Conservation (phyloP, 2,797 vertebrate species). For the Cynopterus sphinx region DNA sequence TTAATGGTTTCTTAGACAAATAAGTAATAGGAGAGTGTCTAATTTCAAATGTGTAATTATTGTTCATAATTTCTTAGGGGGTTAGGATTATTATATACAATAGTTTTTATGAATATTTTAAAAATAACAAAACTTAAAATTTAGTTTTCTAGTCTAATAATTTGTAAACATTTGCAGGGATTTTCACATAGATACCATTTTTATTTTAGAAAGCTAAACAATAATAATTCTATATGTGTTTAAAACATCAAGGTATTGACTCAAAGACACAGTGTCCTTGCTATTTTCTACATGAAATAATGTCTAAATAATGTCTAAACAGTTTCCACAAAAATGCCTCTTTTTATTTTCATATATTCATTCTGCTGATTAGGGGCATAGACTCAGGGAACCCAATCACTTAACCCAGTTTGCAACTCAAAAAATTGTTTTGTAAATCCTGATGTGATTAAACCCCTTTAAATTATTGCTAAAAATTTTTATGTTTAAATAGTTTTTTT, state of each 20-base stretch:
- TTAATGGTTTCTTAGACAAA: slow-evolving; percentile 2
- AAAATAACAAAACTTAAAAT: slow-evolving; percentile 25
- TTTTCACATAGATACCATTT: background rate
- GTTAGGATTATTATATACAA: background rate
- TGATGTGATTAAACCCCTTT: background rate
- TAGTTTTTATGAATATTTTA: slow-evolving; percentile 41
- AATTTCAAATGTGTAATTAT: slow-evolving; percentile 25
- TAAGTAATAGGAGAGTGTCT: background rate
- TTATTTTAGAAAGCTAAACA: background rate
- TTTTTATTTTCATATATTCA: background rate
- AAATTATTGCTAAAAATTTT: background rate
- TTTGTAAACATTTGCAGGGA: background rate
- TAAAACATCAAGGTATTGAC: background rate
- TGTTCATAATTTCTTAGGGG: background rate
- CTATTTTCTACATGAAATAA: background rate
- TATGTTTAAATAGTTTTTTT: background rate
- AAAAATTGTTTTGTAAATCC: slow-evolving; percentile 39
- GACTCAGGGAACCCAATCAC: background rate
- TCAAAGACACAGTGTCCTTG: background rate
- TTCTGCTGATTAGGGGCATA: background rate
- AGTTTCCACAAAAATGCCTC: background rate
- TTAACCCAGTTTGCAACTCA: background rate
- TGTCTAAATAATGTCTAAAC: background rate
- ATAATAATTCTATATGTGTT: background rate
- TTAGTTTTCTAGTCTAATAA: background rate